Base-by-base conservation (phyloP, 30 jellyfish, hydroid and myxozoan genomes). In the Aurelia aurita complex sp. Pacific region DNA sequence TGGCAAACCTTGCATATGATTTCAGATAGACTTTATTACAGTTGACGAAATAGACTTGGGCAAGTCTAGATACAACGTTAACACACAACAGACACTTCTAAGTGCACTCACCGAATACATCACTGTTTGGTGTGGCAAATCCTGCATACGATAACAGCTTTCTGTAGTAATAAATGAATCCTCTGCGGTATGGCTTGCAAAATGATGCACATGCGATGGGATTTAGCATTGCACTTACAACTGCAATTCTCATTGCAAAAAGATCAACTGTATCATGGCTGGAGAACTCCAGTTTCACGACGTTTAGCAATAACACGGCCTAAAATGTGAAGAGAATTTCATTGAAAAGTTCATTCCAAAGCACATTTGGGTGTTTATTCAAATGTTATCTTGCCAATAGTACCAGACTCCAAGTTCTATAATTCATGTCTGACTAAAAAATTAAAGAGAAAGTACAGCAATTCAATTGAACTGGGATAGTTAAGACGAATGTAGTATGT, bases 131-230 rank as follows among this genome's bases (percentile, higher is more conserved):
- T 18, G 88, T 67, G 16, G 91, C 88, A 69, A 73, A 88, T 54
- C 98, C 98, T 40, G 95, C 89, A 63, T 81, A 88, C 2, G 98
- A 92, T 6, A 85, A 60, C 77, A 92, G 54, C 43, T 77, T 71
- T 62, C 80, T 71, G 71, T 87, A 77, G 74, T 88, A 86, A 70
- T 77, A 92, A 11, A 92, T 38, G 43, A 77, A 81, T 3, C 98
- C 98, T 40, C 97, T 83, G 43, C 98, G 62, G 76, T 92, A 92
- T 53, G 98, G 98, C 63, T 87, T 92, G 83, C 98, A 92, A 50
- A 92, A 36, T n/a, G 96, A 71, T 68, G 98, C 98, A 79, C 94
- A 92, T 12, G 98, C 96, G 10, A 92, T 52, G 16, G 98, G 98
- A 74, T 92, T 92, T 33, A 92, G 62, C 94, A 92, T 68, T 14